Base-by-base conservation (phyloP, 1,140 invertebrate genomes). In the Limonius californicus region DNA sequence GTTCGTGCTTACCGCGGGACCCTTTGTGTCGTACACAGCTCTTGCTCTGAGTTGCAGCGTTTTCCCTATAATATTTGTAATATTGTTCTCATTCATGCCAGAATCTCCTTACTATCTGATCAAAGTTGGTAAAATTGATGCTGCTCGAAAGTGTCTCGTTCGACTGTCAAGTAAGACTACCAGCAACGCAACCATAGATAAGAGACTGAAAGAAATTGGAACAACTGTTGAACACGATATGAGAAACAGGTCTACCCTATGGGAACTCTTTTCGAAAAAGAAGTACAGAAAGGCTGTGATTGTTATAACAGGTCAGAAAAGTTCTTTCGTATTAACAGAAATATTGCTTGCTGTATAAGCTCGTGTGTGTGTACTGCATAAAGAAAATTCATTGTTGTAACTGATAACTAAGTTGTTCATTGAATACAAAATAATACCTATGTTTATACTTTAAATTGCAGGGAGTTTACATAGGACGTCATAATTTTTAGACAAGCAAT, bases 91-190 rank as follows among this genome's bases (percentile, higher is more conserved):
- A 18, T 84, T 83, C 64, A 71, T 83, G 30, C 82, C 82, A 21
- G 83, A 85, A 75, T 84, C 82, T 60, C 83, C 83, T n/a, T 82
- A 84, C 63, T 83, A 79, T 65, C 81, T 82, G 59, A 67, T 83
- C 56, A 82, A 80, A 50, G n/a, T 16, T 4, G 35, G 19, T 12
- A 42, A 45, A 7, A 20, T 12, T 16, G 1, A 58, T 9, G 42
- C 15, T 9, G 56, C 43, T 0, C 14, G 15, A 15, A 14, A 27
- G 21, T 53, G 12, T 54, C 21, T 62, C 14, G 14, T 18, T 8
- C 43, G 9, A 57, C 39, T 62, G 12, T 47, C 54, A n/a, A 58
- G 47, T 15, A 35, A 23, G 6, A 54, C 4, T 15, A 12, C n/a
- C 2, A n/a, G n/a, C n/a, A 12, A 9, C 7, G n/a, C 7, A n/a